These are phyloP conservation scores for Capreolus pygargus DNA, from an alignment of 2,113 vertebrate genomes.

Conservation along the genomic window DNA sequence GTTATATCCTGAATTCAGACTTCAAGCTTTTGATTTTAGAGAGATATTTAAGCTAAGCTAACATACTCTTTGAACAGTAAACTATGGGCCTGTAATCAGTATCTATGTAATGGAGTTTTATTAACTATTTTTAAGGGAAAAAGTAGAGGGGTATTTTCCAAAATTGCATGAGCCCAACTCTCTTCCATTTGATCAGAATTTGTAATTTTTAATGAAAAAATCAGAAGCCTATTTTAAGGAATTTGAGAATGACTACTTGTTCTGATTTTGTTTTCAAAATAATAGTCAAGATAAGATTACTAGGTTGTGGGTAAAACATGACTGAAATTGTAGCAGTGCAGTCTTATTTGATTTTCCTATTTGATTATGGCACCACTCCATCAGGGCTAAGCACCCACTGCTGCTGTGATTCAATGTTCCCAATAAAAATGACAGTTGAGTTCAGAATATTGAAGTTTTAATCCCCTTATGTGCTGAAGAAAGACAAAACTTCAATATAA, in stretches of 20 bases:
- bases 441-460: not conserved
- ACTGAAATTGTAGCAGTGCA: not conserved
- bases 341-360: slow-evolving; percentile 18
- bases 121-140: not conserved
- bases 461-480: not conserved
- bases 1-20: not conserved
- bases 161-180: not conserved
- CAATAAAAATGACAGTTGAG: slow-evolving; percentile 17
- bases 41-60: not conserved
- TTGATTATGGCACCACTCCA: not conserved
- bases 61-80: not conserved
- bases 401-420: not conserved
- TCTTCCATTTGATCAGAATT: not conserved
- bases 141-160: not conserved
- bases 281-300: not conserved
- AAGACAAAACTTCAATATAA: slow-evolving; percentile 18
- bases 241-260: not conserved
- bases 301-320: not conserved
- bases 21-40: not conserved
- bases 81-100: not conserved
- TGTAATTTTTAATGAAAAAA: not conserved
- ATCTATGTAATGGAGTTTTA: not conserved
- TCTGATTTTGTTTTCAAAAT: slow-evolving; percentile 60
- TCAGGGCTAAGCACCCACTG: not conserved
- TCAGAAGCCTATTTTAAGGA: not conserved